A percentile compares a stretch with the other conserved stretches of the same genome.
Evolutionary conservation across 2,113 vertebrate genomes (phyloP).

Genomic region (Microcebus tavaratra): DNA sequence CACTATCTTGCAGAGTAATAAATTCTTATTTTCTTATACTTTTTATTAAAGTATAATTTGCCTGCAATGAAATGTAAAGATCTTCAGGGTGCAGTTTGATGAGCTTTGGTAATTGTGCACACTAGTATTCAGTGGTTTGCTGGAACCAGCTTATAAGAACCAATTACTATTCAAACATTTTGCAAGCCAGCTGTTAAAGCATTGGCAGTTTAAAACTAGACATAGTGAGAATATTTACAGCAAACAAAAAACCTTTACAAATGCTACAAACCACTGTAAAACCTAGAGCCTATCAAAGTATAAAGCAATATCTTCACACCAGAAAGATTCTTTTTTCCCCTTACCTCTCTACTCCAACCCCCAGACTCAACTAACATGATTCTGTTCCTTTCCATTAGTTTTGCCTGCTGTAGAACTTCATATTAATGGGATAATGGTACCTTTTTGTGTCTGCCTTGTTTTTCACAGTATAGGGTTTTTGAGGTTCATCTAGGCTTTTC

Average conservation of each 20-base stretch:
- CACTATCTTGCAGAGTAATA: neutral
- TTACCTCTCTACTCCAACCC: neutral
- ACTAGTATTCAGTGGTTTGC: neutral
- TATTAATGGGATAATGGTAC: neutral
- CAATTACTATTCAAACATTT: neutral
- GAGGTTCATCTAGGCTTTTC: neutral
- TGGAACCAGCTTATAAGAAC: neutral
- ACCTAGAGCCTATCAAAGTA: neutral
- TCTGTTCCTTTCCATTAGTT: neutral
- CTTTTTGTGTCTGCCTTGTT: neutral
- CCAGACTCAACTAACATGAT: neutral
- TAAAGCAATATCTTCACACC: neutral
- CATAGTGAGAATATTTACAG: neutral
- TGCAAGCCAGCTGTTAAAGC: neutral
- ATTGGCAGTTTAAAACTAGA: neutral
- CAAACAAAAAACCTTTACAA: neutral
- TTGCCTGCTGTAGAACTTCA: neutral
- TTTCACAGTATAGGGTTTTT: neutral
- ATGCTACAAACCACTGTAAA: neutral
- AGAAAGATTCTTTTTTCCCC: neutral
- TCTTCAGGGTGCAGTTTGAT: neutral
- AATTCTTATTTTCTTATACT: neutral
- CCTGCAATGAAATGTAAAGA: neutral
- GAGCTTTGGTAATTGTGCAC: neutral
- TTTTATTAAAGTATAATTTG: constrained; percentile 12